Conservation (phyloP, 2,113 vertebrate genomes). For the Colaptes auratus region DNA sequence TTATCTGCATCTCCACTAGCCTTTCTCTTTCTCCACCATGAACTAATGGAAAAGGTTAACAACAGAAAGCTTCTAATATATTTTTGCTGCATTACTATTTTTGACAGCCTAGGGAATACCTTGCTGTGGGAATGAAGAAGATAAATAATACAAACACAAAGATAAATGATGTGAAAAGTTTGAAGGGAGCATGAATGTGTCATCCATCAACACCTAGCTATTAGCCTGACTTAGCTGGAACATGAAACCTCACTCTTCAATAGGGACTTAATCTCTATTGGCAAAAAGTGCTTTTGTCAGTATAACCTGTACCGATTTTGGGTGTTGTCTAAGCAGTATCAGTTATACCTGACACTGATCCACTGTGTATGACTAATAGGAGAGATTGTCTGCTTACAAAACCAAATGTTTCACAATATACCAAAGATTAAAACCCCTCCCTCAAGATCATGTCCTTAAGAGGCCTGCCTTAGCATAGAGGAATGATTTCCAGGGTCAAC, state of each 20-base stretch:
- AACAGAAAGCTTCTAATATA: neutral
- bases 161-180: neutral
- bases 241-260: neutral
- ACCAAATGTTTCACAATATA: neutral
- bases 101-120: neutral
- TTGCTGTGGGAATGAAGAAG: neutral
- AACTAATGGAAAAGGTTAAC: neutral
- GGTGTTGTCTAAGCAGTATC: neutral
- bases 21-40: neutral
- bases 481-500: neutral
- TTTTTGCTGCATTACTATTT: neutral
- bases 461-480: fast-evolving
- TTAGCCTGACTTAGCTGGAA: neutral
- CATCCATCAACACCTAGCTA: neutral
- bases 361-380: neutral
- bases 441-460: neutral
- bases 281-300: neutral
- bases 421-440: neutral
- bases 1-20: neutral
- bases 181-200: neutral
- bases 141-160: neutral
- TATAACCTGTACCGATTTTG: neutral
- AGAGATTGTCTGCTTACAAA: neutral
- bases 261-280: neutral
- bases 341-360: neutral